Evolutionary conservation across 2,888 invertebrate species (phyloP).

Genomic region (Dicyrtomina minuta): DNA sequence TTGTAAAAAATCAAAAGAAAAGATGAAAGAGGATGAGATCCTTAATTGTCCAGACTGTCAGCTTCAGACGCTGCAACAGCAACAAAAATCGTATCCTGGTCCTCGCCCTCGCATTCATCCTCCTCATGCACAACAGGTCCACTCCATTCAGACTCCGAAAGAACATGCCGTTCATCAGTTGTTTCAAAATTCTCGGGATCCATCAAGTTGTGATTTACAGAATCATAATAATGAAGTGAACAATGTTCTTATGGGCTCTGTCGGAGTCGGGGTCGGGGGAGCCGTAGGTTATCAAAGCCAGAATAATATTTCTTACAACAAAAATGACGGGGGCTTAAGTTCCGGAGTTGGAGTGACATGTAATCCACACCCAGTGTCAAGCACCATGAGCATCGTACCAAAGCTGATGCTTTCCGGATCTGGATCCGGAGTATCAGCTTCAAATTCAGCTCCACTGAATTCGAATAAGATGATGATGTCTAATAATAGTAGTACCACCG

Average conservation of each 20-base stretch:
- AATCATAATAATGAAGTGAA: neutral
- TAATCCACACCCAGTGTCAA: too few relatives aligned
- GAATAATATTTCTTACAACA: too few relatives aligned
- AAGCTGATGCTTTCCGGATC: neutral
- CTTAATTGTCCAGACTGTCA: constrained; percentile 31
- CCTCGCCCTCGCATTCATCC: neutral
- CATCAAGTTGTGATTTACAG: neutral
- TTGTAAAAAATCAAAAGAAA: too few relatives aligned
- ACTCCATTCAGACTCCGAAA: neutral
- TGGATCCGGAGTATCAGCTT: neutral
- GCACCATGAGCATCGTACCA: neutral
- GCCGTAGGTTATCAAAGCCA: too few relatives aligned
- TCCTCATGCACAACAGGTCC: neutral
- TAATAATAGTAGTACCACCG: too few relatives aligned
- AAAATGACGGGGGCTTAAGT: too few relatives aligned
- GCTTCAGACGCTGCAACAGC: constrained; percentile 25
- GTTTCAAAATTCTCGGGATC: neutral
- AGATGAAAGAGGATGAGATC: constrained; percentile 15
- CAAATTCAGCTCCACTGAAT: neutral
- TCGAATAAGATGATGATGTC: neutral
- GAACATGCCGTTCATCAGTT: neutral
- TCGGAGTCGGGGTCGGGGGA: too few relatives aligned
- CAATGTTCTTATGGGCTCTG: neutral
- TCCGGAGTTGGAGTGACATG: too few relatives aligned
- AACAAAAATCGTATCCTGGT: neutral